Percentiles rank a stretch among this genome's conserved stretches.
Conservation (phyloP, 2,113 vertebrate species). For the Engraulis encrasicolus region DNA sequence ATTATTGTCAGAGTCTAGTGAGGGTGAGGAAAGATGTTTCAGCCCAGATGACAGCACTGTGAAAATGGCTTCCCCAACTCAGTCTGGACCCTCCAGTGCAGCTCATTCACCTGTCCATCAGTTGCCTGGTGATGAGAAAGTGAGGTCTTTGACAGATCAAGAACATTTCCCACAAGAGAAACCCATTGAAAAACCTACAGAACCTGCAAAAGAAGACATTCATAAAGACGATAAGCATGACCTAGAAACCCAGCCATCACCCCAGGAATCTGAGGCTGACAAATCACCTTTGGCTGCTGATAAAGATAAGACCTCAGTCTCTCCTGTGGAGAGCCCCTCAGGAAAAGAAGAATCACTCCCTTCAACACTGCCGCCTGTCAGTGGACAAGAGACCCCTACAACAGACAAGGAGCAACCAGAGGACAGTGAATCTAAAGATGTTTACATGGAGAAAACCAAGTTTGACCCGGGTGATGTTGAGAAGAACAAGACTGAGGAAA, state of each 20-base stretch:
- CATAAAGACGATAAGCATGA: constrained; percentile 45
- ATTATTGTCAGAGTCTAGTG: constrained; percentile 66
- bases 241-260: not conserved
- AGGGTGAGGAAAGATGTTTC: constrained; percentile 88
- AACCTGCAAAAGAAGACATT: constrained; percentile 29
- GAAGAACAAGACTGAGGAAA: constrained; percentile 55
- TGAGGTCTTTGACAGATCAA: constrained; percentile 70
- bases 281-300: constrained; percentile 38
- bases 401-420: constrained; percentile 55
- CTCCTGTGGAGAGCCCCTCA: constrained; percentile 1
- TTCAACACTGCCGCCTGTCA: constrained; percentile 30
- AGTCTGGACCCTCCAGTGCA: constrained; percentile 88
- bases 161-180: constrained; percentile 65
- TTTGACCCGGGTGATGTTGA: constrained; percentile 59
- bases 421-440: constrained; percentile 55
- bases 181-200: constrained; percentile 32
- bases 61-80: constrained; percentile 94
- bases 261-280: not conserved
- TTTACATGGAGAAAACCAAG: constrained; percentile 72
- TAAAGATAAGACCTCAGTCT: constrained; percentile 43
- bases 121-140: constrained; percentile 86
- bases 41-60: constrained; percentile 96
- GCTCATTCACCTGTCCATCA: constrained; percentile 90
- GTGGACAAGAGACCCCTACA: constrained; percentile 39
- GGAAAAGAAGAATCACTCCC: constrained; percentile 42